These are phyloP conservation scores for Botia kubotai DNA, from an alignment of 2,797 vertebrate genomes.

Conservation along the genomic window DNA sequence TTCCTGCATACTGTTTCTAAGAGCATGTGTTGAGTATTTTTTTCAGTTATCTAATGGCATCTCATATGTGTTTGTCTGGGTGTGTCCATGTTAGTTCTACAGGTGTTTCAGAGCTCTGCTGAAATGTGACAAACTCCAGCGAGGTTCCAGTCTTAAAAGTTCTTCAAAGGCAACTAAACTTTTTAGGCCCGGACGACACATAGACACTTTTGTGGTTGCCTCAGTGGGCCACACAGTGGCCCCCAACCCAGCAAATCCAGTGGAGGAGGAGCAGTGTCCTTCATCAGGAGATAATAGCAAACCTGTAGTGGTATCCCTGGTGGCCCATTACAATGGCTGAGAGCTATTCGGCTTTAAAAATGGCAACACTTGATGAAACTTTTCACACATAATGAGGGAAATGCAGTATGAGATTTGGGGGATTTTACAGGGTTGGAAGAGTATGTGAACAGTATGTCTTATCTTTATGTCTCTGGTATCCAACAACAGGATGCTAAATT, in stretches of 20 bases:
- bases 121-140: slow-evolving; percentile 66
- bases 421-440: not conserved
- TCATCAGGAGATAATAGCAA: slow-evolving; percentile 62
- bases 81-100: slow-evolving; percentile 76
- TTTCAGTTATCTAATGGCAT: slow-evolving; percentile 1
- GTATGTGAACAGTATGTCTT: not conserved
- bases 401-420: not conserved
- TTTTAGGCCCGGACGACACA: slow-evolving; percentile 56
- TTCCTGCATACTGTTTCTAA: no score
- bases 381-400: slow-evolving; percentile 22
- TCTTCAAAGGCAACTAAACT: slow-evolving; percentile 76
- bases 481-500: not conserved
- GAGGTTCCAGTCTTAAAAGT: slow-evolving; percentile 73
- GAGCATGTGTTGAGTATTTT: no score
- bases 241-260: slow-evolving; percentile 60
- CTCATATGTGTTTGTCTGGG: slow-evolving; percentile 33
- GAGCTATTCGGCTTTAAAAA: slow-evolving; percentile 8
- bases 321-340: slow-evolving; percentile 70
- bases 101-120: slow-evolving; percentile 80
- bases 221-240: slow-evolving; percentile 66
- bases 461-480: not conserved
- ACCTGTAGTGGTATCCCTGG: slow-evolving; percentile 67
- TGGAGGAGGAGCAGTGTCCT: slow-evolving; percentile 62
- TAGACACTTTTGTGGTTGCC: slow-evolving; percentile 71
- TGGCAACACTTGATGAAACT: slow-evolving; percentile 5